Percentiles rank a stretch among this genome's conserved stretches.
Evolutionary conservation across 2,113 vertebrate genomes (phyloP).

Genomic region (Ictidomys tridecemlineatus): DNA sequence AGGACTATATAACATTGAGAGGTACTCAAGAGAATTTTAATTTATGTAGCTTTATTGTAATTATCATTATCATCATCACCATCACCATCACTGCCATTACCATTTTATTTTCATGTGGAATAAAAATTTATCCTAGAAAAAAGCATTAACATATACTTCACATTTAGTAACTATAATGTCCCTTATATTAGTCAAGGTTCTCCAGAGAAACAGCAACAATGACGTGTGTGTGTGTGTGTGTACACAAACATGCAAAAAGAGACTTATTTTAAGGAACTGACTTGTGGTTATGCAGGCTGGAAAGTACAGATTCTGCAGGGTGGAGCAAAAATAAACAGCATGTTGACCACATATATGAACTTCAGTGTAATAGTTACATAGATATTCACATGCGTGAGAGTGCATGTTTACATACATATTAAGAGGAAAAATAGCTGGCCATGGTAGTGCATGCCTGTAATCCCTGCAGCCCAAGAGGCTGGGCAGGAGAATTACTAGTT

Average conservation of each 20-base stretch:
- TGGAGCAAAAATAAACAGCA: background rate
- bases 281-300: background rate
- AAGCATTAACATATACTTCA: background rate
- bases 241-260: background rate
- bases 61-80: background rate
- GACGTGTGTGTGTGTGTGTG: background rate
- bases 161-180: background rate
- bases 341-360: background rate
- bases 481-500: too few relatives aligned
- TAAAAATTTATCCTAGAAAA: slow-evolving; percentile 1
- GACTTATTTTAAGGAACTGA: slow-evolving; percentile 4
- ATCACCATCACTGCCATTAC: background rate
- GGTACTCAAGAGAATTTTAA: slow-evolving; percentile 6
- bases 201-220: background rate
- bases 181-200: background rate
- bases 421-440: background rate
- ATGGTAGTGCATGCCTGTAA: too few relatives aligned
- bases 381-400: background rate
- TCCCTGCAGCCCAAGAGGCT: too few relatives aligned
- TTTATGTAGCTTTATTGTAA: background rate
- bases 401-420: background rate
- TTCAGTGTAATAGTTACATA: background rate
- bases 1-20: background rate
- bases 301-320: background rate
- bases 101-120: slow-evolving; percentile 9